Base-by-base conservation (phyloP, 2,888 invertebrate species). In the Dasypogon diadema region DNA sequence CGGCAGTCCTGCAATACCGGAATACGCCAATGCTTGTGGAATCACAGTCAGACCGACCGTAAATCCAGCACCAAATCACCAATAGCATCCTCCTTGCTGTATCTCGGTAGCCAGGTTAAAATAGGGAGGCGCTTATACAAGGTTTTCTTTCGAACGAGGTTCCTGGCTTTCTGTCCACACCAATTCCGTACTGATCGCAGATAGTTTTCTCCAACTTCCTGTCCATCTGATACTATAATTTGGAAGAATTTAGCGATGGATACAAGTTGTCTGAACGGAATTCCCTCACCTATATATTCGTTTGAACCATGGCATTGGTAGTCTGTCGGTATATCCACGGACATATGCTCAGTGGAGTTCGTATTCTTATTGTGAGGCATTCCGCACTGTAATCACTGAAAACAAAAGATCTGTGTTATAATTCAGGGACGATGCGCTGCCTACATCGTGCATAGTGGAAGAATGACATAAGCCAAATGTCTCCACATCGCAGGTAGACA, bases 31-130 rank as follows among this genome's bases (percentile, higher is more conserved):
- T 14, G 93, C 93, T 86, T 97, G 97, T 12, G 97, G 97, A 74
- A 86, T 86, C 22, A 86, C 86, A 6, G 85, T 86, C 70, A 86
- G 75, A 5, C 96, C 97, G 22, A 97, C 97, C 0, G 97, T 96
- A 70, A 97, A 87, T 73, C 97, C 97, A 10, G 97, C 97, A 98
- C 93, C 55, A 95, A 85, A 87, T 98, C 97, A 3, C 96, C 95
- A 75, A 95, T 85, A 10, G 94, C 91, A 84, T 92, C 90, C 78
- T 90, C 89, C 22, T 88, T 85, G 80, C 89, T 91, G 87, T 96
- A 96, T 81, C 88, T 90, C 10, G 94, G 95, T 80, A 95, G 83
- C 96, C 96, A 96, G 70, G 86, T 87, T 10, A 93, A 83, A 63
- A 95, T 89, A 6, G 96, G 95, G 51, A 95, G 82, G 56, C 93